These are phyloP conservation scores for Sarotherodon lohbergeri DNA, from an alignment of 2,113 vertebrate species.

Conservation along the genomic window DNA sequence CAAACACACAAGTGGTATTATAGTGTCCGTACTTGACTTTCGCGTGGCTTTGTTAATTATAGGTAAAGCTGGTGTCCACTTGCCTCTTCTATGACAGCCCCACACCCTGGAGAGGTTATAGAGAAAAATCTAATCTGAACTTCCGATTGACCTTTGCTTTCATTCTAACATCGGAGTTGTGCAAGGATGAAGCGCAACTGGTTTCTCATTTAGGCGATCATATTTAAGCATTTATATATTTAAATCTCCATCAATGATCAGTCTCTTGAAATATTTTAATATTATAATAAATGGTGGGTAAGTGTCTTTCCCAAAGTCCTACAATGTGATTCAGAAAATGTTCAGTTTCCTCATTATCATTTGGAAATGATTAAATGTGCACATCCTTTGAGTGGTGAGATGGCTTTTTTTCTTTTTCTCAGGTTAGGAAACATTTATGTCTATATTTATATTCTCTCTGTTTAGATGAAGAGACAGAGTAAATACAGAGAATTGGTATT, in stretches of 20 bases:
- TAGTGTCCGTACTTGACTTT: background rate
- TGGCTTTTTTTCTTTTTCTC: background rate
- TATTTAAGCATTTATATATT: background rate
- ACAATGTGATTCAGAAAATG: conserved; percentile 36
- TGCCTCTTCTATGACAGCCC: background rate
- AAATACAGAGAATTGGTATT: conserved; percentile 16
- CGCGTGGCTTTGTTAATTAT: background rate
- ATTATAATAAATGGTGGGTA: background rate
- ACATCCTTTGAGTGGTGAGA: conserved; percentile 26
- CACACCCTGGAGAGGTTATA: background rate
- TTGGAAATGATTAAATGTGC: conserved; percentile 60
- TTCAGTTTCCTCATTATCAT: conserved; percentile 37
- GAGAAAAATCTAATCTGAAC: background rate
- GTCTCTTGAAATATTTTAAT: conserved; percentile 7
- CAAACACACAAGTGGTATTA: conserved; percentile 25
- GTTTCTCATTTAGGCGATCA: background rate
- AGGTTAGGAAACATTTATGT: background rate
- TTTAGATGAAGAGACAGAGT: background rate
- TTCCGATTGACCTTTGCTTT: background rate
- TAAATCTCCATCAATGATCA: background rate
- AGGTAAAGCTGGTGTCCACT: background rate
- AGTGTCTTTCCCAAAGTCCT: conserved; percentile 14
- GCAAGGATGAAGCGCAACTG: background rate
- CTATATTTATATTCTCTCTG: background rate
- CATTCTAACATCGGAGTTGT: background rate